Evolutionary conservation across 2,113 vertebrate genomes (phyloP).

Genomic region (Lophotis ruficrista): DNA sequence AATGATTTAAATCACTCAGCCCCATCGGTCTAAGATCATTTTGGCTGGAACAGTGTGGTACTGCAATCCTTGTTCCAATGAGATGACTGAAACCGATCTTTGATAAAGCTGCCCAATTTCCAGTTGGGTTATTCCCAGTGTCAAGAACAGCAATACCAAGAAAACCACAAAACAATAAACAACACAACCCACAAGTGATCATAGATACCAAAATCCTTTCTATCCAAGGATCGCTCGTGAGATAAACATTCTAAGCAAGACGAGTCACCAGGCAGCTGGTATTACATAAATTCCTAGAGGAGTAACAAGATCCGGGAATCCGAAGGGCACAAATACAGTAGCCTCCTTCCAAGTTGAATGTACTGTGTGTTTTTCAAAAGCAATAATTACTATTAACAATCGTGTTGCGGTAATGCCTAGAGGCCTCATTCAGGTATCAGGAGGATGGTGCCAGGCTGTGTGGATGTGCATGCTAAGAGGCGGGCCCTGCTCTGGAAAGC

Average conservation of each 20-base stretch:
- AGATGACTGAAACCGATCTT: neutral
- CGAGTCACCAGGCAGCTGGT: neutral
- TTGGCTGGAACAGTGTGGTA: neutral
- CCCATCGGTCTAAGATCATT: neutral
- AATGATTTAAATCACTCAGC: neutral
- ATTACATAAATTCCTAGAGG: neutral
- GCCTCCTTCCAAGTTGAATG: neutral
- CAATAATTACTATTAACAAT: constrained; percentile 1
- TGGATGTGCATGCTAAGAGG: neutral
- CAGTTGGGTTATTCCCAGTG: neutral
- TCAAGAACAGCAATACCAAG: neutral
- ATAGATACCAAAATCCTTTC: neutral
- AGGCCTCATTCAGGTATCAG: neutral
- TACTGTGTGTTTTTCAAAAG: neutral
- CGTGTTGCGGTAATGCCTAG: constrained; percentile 5
- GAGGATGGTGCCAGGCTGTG: neutral
- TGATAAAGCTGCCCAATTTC: neutral
- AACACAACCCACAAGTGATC: constrained; percentile 6
- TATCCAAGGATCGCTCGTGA: neutral
- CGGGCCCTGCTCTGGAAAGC: neutral
- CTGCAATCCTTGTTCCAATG: neutral
- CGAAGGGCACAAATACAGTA: neutral
- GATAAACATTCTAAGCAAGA: neutral
- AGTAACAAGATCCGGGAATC: neutral
- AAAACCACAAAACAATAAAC: neutral